These are phyloP conservation scores for Dipodomys spectabilis DNA, from an alignment of 2,113 vertebrate genomes.

Conservation along the genomic window DNA sequence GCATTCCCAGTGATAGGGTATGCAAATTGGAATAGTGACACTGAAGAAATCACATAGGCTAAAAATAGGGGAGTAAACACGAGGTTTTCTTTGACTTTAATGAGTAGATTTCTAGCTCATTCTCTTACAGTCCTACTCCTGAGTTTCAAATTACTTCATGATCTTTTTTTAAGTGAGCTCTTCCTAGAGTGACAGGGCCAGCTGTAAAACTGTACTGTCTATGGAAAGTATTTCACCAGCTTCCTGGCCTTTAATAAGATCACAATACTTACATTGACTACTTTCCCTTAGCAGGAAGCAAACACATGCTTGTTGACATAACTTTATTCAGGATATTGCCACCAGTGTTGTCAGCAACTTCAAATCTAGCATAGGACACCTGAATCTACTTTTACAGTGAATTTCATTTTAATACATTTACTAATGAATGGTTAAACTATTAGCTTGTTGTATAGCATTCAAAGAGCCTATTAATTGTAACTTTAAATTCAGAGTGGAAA, in stretches of 20 bases:
- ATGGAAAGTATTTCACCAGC: constrained; percentile 74
- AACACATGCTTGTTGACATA: neutral
- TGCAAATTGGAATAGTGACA: neutral
- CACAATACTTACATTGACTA: neutral
- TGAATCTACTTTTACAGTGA: neutral
- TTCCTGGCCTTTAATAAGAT: constrained; percentile 61
- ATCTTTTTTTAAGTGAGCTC: constrained; percentile 82
- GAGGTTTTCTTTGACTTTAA: constrained; percentile 61
- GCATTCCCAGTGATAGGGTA: neutral
- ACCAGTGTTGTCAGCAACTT: neutral
- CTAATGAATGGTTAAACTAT: neutral
- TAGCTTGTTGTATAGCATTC: neutral
- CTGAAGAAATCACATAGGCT: constrained; percentile 28
- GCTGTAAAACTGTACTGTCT: constrained; percentile 85
- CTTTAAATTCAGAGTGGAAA: neutral
- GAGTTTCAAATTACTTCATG: constrained; percentile 80
- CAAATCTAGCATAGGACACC: neutral
- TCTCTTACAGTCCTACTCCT: constrained; percentile 69
- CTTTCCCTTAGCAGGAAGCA: neutral
- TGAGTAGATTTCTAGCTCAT: constrained; percentile 62
- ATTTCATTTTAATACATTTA: neutral
- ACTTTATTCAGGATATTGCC: neutral
- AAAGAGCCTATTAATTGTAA: neutral
- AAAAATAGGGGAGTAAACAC: neutral
- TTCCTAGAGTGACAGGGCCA: constrained; percentile 88